These are phyloP conservation scores for Pseudochirops corinnae DNA, from an alignment of 2,797 vertebrate species.

Conservation along the genomic window DNA sequence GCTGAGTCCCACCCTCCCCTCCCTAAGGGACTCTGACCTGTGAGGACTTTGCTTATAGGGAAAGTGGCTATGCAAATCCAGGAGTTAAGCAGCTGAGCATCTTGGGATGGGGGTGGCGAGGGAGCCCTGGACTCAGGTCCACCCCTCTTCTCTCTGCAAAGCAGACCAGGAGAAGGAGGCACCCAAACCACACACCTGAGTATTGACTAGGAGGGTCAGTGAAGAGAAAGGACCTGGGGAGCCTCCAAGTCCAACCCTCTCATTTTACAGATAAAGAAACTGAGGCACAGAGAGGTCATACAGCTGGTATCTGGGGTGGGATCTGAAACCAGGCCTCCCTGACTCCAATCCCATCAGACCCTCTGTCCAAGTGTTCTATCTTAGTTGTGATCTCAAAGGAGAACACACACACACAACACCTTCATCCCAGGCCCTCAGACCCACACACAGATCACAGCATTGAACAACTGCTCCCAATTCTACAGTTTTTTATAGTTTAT, in stretches of 20 bases:
- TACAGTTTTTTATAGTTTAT: background rate
- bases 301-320: background rate
- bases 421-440: background rate
- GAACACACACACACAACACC: background rate
- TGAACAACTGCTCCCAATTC: background rate
- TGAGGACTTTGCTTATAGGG: conserved; percentile 74
- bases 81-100: background rate
- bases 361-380: background rate
- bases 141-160: background rate
- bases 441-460: background rate
- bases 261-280: background rate
- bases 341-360: background rate
- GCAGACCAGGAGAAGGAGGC: background rate
- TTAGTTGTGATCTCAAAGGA: background rate
- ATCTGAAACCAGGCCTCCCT: background rate
- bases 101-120: background rate
- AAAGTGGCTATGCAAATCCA: conserved; percentile 75
- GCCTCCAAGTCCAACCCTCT: background rate
- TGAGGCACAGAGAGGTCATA: background rate
- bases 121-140: background rate
- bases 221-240: background rate
- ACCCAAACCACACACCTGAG: background rate
- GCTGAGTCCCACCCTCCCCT: background rate
- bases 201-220: background rate
- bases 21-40: conserved; percentile 37